These are phyloP conservation scores for Pongo abelii DNA, from an alignment of 2,113 vertebrate genomes.

Conservation along the genomic window DNA sequence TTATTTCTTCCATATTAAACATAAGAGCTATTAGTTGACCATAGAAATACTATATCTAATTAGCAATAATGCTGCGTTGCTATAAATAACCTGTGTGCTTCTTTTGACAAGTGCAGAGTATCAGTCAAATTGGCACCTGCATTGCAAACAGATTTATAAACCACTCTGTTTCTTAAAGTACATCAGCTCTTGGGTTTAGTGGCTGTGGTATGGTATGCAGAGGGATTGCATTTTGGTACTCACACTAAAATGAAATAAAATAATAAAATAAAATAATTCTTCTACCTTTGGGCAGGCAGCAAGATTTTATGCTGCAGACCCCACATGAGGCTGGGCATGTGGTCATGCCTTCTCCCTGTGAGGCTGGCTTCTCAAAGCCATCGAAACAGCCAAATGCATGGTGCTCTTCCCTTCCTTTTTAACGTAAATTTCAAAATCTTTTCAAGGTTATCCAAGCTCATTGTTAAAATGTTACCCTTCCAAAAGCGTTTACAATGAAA, in stretches of 20 bases:
- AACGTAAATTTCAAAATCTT: neutral
- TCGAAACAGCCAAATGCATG: too few species aligned
- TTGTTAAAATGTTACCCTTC: neutral
- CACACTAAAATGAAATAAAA: neutral
- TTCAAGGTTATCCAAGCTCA: neutral
- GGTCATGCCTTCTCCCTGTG: rapidly evolving
- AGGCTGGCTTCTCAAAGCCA: neutral
- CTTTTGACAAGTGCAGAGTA: neutral
- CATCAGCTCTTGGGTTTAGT: neutral
- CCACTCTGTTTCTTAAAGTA: neutral
- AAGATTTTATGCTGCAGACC: rapidly evolving
- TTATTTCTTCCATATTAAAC: neutral
- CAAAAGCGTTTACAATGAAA: neutral
- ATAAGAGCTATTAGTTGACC: neutral
- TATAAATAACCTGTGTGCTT: neutral
- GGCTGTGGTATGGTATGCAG: rapidly evolving
- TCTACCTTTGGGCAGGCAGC: rapidly evolving
- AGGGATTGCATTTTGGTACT: neutral
- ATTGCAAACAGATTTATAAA: neutral
- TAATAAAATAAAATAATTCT: neutral
- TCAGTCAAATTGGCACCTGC: neutral
- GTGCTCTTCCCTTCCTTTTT: neutral
- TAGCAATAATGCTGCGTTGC: neutral
- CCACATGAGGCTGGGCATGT: rapidly evolving
- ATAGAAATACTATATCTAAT: neutral